Evolutionary conservation across 1,140 invertebrate species (phyloP).

Genomic region (Onthophagus taurus): DNA sequence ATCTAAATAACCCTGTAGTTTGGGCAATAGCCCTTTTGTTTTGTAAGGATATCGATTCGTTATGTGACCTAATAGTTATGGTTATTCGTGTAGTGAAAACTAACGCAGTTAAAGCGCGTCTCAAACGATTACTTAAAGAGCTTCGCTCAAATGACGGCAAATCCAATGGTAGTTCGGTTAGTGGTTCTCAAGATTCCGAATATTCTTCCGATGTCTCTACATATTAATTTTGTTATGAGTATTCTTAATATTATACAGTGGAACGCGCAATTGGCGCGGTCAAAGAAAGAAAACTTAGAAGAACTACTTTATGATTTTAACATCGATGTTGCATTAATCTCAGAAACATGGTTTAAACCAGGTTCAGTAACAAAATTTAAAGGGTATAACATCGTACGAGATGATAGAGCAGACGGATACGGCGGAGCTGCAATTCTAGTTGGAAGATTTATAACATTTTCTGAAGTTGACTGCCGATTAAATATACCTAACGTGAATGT

Average conservation of each 20-base stretch:
- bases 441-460: neutral
- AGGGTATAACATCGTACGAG: neutral
- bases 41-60: neutral
- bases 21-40: neutral
- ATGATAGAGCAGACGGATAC: neutral
- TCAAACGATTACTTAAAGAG: neutral
- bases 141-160: neutral
- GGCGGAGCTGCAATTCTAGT: neutral
- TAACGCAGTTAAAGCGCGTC: neutral
- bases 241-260: neutral
- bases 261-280: conserved; percentile 5
- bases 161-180: neutral
- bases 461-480: neutral
- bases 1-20: too few relatives aligned
- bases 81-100: neutral
- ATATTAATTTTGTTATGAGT: neutral
- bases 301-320: neutral
- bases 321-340: neutral
- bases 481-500: neutral
- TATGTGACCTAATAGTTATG: neutral
- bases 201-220: too few relatives aligned
- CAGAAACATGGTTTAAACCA: neutral
- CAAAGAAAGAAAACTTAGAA: neutral
- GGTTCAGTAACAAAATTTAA: neutral
- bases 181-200: too few relatives aligned